Conservation (phyloP, 2,888 invertebrate species). For the Thera obeliscata region DNA sequence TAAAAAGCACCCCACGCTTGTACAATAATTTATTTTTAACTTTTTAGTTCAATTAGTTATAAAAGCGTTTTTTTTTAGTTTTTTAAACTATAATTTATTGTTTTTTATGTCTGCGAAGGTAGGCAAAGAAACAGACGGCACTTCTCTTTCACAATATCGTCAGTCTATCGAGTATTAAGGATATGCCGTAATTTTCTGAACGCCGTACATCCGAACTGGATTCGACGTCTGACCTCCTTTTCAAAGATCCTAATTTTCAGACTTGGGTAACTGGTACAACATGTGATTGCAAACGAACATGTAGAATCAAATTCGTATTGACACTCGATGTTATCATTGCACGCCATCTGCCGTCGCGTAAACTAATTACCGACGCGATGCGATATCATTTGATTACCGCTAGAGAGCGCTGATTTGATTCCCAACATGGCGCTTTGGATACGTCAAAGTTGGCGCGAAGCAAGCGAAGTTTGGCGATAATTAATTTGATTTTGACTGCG, state of each 20-base stretch:
- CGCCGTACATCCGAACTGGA: too few relatives aligned
- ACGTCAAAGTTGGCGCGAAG: conserved; percentile 56
- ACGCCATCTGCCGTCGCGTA: conserved; percentile 63
- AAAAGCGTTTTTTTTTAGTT: too few relatives aligned
- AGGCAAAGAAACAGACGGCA: too few relatives aligned
- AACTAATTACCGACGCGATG: conserved; percentile 72
- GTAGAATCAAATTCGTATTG: conserved; percentile 15
- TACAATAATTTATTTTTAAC: too few relatives aligned
- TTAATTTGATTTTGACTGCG: conserved; percentile 74
- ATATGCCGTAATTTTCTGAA: too few relatives aligned
- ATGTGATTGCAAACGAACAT: not conserved
- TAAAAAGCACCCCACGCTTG: too few relatives aligned
- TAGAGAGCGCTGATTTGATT: conserved; percentile 78
- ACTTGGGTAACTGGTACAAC: not conserved
- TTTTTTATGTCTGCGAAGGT: too few relatives aligned
- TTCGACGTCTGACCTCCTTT: too few relatives aligned
- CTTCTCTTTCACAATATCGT: too few relatives aligned
- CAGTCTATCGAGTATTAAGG: too few relatives aligned
- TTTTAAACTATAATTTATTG: too few relatives aligned
- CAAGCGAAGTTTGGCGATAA: conserved; percentile 67
- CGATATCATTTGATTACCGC: conserved; percentile 78
- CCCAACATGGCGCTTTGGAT: conserved; percentile 54
- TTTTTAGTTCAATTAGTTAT: too few relatives aligned
- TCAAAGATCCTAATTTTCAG: not conserved
- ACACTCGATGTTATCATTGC: conserved; percentile 52